Base-by-base conservation (phyloP, 2,113 vertebrate species). In the Gasterosteus aculeatus region DNA sequence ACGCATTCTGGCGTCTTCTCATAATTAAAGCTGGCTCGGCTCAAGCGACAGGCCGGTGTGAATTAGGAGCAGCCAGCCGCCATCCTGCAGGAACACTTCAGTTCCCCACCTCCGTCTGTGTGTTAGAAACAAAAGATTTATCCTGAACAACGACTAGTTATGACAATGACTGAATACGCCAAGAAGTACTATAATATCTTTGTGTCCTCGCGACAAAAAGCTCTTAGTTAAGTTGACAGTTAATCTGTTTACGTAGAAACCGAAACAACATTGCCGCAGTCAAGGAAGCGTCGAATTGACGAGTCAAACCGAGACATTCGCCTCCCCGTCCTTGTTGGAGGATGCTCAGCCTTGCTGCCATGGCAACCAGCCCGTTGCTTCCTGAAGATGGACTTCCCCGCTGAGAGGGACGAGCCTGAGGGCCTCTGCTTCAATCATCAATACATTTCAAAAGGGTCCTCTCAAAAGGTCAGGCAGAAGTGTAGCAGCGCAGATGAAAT, bases 11-110 rank as follows among this genome's bases (percentile, higher is more conserved):
- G 82, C 64, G 74, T 85, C 77, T 72, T 78, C 72, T 90, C 81
- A 81, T 91, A 83, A 90, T 91, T 83, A 88, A 87, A 88, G 66
- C 35, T 6, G 69, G 12, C 67, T 60, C 70, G 79, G 79, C 64
- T 67, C 60, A 70, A 80, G 62, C 59, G 71, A 77, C 66, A 76
- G 65, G 71, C 57, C 18, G 5, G n/a, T 51, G 66, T 54, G 73
- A 88, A 89, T 89, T 75, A 89, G 64, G 76, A 69, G 70, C 74
- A 83, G 86, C 59, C 64, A 78, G 77, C 61, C 80, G 31, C 72
- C 82, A 54, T 66, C 62, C 81, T 60, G 79, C 75, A 54, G 77
- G 61, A 86, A 67, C 42, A 49, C 78, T 88, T 71, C 64, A 47
- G 82, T 66, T 67, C 59, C 83, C 38, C 22, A 39, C 54, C 75